Conservation (phyloP, 2,888 invertebrate species). For the Eremobia ochroleuca region DNA sequence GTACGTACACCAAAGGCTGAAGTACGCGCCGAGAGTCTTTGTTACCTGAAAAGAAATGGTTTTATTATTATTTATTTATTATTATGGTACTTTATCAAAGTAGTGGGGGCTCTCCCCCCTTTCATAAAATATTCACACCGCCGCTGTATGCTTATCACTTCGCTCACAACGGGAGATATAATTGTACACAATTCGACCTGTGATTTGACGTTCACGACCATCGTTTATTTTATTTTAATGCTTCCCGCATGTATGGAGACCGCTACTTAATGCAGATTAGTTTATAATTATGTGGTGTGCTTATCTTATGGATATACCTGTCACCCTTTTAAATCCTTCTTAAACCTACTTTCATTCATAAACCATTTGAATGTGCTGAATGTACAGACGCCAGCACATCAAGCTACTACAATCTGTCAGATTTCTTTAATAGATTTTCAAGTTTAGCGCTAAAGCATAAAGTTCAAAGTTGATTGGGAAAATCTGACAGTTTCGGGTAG, state of each 20-base stretch:
- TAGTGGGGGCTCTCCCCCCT: neutral
- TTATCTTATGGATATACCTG: conserved; percentile 12
- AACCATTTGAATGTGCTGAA: neutral
- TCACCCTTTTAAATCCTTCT: conserved; percentile 1
- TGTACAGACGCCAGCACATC: too few relatives aligned
- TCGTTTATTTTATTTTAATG: conserved; percentile 67
- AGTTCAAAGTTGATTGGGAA: too few relatives aligned
- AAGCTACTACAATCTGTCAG: too few relatives aligned
- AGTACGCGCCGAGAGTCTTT: too few relatives aligned
- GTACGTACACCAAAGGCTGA: too few relatives aligned
- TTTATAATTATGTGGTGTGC: conserved; percentile 35
- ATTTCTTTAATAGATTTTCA: too few relatives aligned
- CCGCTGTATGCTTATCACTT: conserved; percentile 47
- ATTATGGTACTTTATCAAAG: neutral
- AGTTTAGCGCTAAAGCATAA: too few relatives aligned
- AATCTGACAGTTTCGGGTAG: too few relatives aligned
- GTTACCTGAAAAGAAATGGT: too few relatives aligned
- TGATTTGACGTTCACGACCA: conserved; percentile 70
- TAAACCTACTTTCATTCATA: neutral
- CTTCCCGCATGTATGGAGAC: conserved; percentile 56
- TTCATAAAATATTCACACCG: neutral
- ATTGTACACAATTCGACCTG: conserved; percentile 70
- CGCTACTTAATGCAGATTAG: conserved; percentile 48
- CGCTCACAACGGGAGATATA: conserved; percentile 52
- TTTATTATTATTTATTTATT: too few relatives aligned